Base-by-base conservation (phyloP, 2,888 invertebrate species). In the Cecidostiba fungosa region DNA sequence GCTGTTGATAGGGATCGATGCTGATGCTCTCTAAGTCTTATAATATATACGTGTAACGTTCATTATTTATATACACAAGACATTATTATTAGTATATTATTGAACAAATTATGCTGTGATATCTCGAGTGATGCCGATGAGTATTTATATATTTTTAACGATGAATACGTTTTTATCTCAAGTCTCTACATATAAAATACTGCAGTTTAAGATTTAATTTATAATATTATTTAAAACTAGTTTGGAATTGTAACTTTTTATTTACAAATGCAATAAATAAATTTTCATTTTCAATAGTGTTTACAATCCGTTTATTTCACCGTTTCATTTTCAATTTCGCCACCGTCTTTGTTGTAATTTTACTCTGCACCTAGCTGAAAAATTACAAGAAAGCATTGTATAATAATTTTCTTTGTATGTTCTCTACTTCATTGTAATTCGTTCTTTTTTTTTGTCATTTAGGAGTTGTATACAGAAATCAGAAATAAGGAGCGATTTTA, bases 241-340 rank as follows among this genome's bases (percentile, higher is more conserved):
- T 72, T 80, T 47, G 12, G 70, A 59, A 81, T 72, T 86, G 84
- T 86, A 84, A 82, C 23, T 82, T 82, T 82, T 82, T 59, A 73
- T 47, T 59, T 54, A 23, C 77, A 80, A 78, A 43, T 54, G 62
- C 16, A 83, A 82, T 84, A 87, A 85, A 85, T 81, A 87, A 79
- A 87, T 69, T 87, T 83, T 82, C 69, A 78, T 82, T 85, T 83
- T 80, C 66, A 86, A 86, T 83, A 84, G 54, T 78, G 78, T 82
- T 84, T 84, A 73, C 32, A 70, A 84, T 79, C 32, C 76, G 81
- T 86, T 86, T 86, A 86, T 86, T 84, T 84, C 77, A 84, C 84
- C 84, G 81, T 84, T 86, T 81, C 73, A 86, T 77, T 85, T 84
- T 72, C 29, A 47, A 62, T 81, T 62, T 83, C 66, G 43, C 62